Evolutionary conservation across 64 coral and sea anemone genomes (phyloP), one percentile per base, ranked within the genome.

Genomic region (Porites lutea): DNA sequence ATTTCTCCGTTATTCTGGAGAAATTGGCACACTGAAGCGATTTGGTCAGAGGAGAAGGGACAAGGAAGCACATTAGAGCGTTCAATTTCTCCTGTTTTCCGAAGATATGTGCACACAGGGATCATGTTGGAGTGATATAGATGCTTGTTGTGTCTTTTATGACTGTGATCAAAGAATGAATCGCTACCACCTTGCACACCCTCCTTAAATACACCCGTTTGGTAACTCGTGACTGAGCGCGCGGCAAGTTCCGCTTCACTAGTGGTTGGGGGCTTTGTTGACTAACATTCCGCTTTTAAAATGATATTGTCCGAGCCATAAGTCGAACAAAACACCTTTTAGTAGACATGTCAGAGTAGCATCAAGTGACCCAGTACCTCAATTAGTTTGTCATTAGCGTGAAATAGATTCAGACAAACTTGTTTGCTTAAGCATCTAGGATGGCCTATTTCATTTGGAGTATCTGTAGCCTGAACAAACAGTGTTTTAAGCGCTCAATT

Each of bases 361-460:
- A 82, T 97, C 92, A 97, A 70, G 75, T 72, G 72, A 63, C 44
- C 87, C 86, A 88, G 88, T 87, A 71, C 77, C 79, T 91, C 92
- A 94, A 94, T 97, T 94, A 97, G 82, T 89, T 63, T 69, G n/a
- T 94, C 87, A 97, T 97, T 94, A 97, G 95, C 95, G 94, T 97
- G 95, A 97, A 97, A 97, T 92, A 94, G 88, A 96, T 91, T 82
- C 92, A 89, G 52, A 20, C 68, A 87, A 97, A 93, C 81, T 88
- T 97, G 95, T 97, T 97, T 93, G 66, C 75, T 93, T 96, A 66
- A 92, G 74, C 92, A 70, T 87, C 82, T 81, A 74, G 87, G 79
- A 96, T 93, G 68, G 95, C 82, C 92, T 83, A 90, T 97, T 97
- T 93, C 85, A 93, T 94, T 94, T 97, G 81, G 75, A 78, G 88